Evolutionary conservation across 2,888 invertebrate genomes (phyloP).

Genomic region (Pteria penguin): DNA sequence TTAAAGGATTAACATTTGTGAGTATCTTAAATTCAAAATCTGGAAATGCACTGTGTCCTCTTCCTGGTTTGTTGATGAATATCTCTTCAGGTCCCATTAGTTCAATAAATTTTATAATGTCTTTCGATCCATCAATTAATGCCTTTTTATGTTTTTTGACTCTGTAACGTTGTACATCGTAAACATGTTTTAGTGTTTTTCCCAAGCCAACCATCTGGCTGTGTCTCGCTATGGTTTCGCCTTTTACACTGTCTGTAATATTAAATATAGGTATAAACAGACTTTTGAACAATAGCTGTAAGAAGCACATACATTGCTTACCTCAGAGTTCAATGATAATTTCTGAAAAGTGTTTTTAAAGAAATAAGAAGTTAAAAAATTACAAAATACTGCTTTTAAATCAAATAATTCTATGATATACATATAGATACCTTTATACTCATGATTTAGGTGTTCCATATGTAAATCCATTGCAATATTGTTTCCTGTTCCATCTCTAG

Average conservation of each 20-base stretch:
- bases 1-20: constrained; percentile 5
- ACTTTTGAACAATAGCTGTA: too few relatives aligned
- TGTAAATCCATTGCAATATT: constrained; percentile 54
- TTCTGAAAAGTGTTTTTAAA: constrained; percentile 25
- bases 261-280: too few relatives aligned
- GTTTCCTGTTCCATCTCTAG: constrained; percentile 43
- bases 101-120: constrained; percentile 30
- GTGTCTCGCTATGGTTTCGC: constrained; percentile 44
- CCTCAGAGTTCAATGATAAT: constrained; percentile 43
- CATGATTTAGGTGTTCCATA: constrained; percentile 51
- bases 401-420: background rate
- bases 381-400: too few relatives aligned
- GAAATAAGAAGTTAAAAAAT: background rate
- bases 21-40: constrained; percentile 10
- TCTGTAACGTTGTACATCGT: constrained; percentile 28
- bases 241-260: constrained; percentile 38
- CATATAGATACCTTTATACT: constrained; percentile 46
- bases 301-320: too few relatives aligned
- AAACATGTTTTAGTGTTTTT: constrained; percentile 24
- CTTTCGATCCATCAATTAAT: constrained; percentile 3
- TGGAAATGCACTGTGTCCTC: constrained; percentile 15
- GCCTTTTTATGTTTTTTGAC: background rate
- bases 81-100: constrained; percentile 26
- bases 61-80: constrained; percentile 18
- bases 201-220: constrained; percentile 47